Base-by-base conservation (phyloP, 2,797 vertebrate species). In the Triplophysa yarkandensis region DNA sequence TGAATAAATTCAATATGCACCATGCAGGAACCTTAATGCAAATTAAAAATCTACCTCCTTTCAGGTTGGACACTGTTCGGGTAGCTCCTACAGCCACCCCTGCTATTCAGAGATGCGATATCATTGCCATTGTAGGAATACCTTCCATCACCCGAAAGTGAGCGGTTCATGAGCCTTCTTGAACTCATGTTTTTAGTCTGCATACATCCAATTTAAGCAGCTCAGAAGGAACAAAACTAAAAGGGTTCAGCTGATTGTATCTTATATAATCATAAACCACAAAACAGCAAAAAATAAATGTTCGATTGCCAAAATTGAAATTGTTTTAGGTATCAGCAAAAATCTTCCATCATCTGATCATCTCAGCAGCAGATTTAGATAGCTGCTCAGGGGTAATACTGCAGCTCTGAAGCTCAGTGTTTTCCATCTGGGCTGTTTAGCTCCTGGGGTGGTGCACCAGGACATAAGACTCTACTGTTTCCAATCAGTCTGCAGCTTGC, bases 1-100 rank as follows among this genome's bases (percentile, higher is more conserved):
- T 52, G 11, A 17, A 28, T 55, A 4, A 27, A 16, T 1, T 55
- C 6, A 55, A 28, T 28, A 28, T 55, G 6, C 52, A 55, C 25
- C 9, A 17, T 6, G 13, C 14, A 17, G 8, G 16, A 17, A 68
- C 21, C 25, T 3, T 5, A 69, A 28, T 70, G 41, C 21, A 25
- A 6, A 11, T 28, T 50, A 19, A 9, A 10, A 21, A 41, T 44
- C 21, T 92, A 98, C 96, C 96, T 97, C 92, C 91, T 92, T 81
- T 93, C 95, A 0, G 95, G 94, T 77, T 95, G 92, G 82, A 97
- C 91, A 58, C 89, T 92, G 32, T 94, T 92, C 80, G 97, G 83
- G 79, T 98, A 98, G 85, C 88, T 96, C 84, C 93, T 92, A 68
- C 92, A 86, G 46, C 90, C 83, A 0, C 92, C 85, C 69, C 94